Evolutionary conservation across 2,113 vertebrate species (phyloP).

Genomic region (Aleadryas rufinucha): DNA sequence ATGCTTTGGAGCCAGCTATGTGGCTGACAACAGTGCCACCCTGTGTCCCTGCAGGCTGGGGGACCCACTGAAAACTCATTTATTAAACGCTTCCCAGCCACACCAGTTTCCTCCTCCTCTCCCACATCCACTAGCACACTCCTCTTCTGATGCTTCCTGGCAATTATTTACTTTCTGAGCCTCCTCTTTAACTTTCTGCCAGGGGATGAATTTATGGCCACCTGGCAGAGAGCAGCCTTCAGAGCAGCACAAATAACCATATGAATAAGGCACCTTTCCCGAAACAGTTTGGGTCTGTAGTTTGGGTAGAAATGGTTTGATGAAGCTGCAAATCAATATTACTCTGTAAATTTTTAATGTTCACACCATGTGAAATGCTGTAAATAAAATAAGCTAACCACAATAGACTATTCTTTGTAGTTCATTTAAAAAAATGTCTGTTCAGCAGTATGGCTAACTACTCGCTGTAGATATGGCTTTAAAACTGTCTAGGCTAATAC

Average conservation of each 20-base stretch:
- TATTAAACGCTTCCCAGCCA: not conserved
- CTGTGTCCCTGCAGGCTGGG: not conserved
- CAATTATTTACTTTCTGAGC: conserved; percentile 30
- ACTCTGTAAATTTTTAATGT: conserved; percentile 73
- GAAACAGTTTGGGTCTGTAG: not conserved
- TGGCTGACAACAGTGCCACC: conserved; percentile 43
- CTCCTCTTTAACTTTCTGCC: conserved; percentile 28
- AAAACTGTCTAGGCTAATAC: conserved; percentile 79
- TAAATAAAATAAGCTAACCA: conserved; percentile 69
- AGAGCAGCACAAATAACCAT: not conserved
- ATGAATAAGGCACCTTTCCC: conserved; percentile 7
- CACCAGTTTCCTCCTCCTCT: not conserved
- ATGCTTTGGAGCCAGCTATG: not conserved
- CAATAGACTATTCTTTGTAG: conserved; percentile 66
- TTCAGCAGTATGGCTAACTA: conserved; percentile 78
- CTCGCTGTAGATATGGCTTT: conserved; percentile 71
- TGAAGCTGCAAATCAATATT: conserved; percentile 64
- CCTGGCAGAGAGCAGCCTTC: not conserved
- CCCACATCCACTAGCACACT: not conserved
- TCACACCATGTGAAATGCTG: conserved; percentile 59
- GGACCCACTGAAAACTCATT: not conserved
- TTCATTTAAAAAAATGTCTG: conserved; percentile 75
- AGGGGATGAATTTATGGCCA: conserved; percentile 3
- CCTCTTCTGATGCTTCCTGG: not conserved
- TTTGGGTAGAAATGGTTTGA: conserved; percentile 44